Base-by-base conservation (phyloP, 2,888 invertebrate species). In the Athetis lepigone region DNA sequence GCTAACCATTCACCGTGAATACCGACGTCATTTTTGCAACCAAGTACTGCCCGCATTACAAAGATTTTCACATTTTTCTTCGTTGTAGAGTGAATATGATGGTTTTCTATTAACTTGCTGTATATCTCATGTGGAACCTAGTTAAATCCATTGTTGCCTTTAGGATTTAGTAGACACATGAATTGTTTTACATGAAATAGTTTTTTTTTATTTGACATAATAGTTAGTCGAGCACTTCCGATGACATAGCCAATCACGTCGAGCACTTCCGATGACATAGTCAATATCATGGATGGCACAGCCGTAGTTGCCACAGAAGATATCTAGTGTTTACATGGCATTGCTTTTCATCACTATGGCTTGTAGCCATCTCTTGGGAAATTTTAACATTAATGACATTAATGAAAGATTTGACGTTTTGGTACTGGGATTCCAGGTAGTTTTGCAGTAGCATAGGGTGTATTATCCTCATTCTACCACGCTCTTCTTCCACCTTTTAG, bases 161-260 rank as follows among this genome's bases (percentile, higher is more conserved):
- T 18, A 45, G 9, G 33, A 37, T 18, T 11, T 27, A n/a, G 21
- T 18, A 11, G 19, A 11, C 43, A 33, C 8, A 5, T 25, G 13
- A 16, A 6, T 61, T 25, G 18, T 23, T 49, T 39, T 29, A 54
- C 36, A 29, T 27, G 47, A 51, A n/a, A 40, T 11, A 19, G n/a
- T n/a, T 54, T 16, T 33, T 52, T 43, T 19, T 21, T 37, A 49
- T 4, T 23, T 75, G 70, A 63, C 37, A 70, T 73, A 70, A 70
- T 49, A 49, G 55, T 43, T 58, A 61, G 46, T 57, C 23, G 37
- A 60, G 40, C 40, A 60, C 72, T 71, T 77, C 66, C 73, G 77
- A 77, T 67, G 66, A 46, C 61, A 45, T 16, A 58, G 46, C 52
- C 58, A 49, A 54, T 60, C 60, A 47, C 46, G 29, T 9, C 42